These are phyloP conservation scores for Asteroscopus sphinx DNA, from an alignment of 2,888 invertebrate genomes.

Conservation along the genomic window DNA sequence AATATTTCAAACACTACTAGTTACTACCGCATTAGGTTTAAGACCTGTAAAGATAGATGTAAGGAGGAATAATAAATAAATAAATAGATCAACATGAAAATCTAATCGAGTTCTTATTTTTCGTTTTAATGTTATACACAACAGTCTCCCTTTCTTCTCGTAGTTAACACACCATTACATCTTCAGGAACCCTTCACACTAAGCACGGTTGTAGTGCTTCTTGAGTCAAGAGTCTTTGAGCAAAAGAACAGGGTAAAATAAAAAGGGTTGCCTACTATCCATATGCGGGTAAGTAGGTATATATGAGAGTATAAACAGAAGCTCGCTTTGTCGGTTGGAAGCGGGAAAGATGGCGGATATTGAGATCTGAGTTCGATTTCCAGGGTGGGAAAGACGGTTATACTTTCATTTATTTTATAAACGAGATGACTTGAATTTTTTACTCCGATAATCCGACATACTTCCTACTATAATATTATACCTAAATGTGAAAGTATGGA, in stretches of 20 bases:
- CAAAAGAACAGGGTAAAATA: slow-evolving; percentile 1
- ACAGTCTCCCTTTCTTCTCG: not conserved
- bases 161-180: slow-evolving; percentile 12
- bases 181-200: slow-evolving; percentile 1
- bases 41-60: too few species aligned
- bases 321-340: slow-evolving; percentile 9
- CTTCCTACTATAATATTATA: too few species aligned
- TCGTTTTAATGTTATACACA: not conserved
- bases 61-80: too few species aligned
- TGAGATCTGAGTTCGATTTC: slow-evolving; percentile 33
- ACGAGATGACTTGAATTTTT: not conserved
- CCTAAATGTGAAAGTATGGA: too few species aligned
- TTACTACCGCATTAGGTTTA: too few species aligned
- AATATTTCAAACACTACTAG: too few species aligned
- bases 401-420: too few species aligned
- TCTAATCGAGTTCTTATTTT: too few species aligned
- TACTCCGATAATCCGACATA: too few species aligned
- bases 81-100: too few species aligned
- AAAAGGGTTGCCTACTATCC: slow-evolving; percentile 4
- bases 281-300: not conserved
- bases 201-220: slow-evolving; percentile 11
- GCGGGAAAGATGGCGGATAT: slow-evolving; percentile 29
- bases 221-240: slow-evolving; percentile 11
- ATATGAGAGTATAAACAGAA: not conserved
- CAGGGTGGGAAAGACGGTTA: slow-evolving; percentile 17